Conservation (phyloP, 2,797 vertebrate genomes). For the Numenius phaeopus region DNA sequence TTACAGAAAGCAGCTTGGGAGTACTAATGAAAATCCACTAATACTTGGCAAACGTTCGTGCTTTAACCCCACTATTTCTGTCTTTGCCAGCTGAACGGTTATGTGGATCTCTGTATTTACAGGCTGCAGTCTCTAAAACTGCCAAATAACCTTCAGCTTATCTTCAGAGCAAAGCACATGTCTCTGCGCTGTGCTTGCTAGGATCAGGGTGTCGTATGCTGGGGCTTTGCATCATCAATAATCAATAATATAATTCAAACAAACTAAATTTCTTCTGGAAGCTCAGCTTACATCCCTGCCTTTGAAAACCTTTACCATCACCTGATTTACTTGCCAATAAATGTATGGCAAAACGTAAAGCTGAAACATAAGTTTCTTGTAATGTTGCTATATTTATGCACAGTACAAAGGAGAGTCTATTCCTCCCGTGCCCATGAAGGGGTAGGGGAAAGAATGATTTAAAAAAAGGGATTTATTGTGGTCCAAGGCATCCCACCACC, state of each 20-base stretch:
- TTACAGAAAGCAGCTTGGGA: background rate
- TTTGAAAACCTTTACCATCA: background rate
- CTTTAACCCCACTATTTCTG: background rate
- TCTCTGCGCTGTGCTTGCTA: background rate
- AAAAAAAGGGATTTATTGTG: background rate
- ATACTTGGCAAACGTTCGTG: rapidly evolving
- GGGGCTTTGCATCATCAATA: background rate
- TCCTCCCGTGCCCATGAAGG: background rate
- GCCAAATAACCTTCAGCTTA: background rate
- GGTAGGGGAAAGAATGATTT: background rate
- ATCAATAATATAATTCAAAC: background rate
- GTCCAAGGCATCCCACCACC: background rate
- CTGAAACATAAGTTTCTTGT: background rate
- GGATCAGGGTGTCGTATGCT: background rate
- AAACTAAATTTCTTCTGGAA: background rate
- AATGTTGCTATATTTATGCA: rapidly evolving
- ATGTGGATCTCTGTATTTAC: background rate
- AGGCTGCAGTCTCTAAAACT: background rate
- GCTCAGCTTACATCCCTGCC: background rate
- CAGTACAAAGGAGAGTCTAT: background rate
- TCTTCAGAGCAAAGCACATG: background rate
- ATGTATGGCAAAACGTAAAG: rapidly evolving
- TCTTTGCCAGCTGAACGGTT: background rate
- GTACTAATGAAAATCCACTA: background rate
- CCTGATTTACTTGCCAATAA: background rate